phyloP scores from a whole-genome alignment of 2,113 vertebrate genomes.

The Rostratula benghalensis region DNA sequence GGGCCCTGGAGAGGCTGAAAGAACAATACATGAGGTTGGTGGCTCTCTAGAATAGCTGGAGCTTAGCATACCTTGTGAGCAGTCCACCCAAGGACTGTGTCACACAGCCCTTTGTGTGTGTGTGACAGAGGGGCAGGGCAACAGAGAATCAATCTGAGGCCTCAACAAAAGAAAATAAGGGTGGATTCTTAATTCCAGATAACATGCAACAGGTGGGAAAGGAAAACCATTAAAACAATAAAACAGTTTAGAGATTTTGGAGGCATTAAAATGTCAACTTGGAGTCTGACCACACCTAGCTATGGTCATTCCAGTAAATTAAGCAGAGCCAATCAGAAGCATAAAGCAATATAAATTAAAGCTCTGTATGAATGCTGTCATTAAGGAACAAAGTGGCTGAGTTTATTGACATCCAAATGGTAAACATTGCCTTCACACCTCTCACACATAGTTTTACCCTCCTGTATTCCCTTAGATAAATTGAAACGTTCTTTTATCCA shows the following conservation, averaged over 20 bases:
- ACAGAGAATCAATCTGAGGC: background rate
- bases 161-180: background rate
- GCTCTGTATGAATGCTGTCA: background rate
- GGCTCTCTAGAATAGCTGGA: background rate
- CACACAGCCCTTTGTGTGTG: background rate
- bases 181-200: background rate
- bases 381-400: background rate
- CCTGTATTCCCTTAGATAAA: background rate
- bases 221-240: background rate
- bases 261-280: background rate
- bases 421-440: background rate
- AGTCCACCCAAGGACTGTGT: background rate
- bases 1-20: background rate
- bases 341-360: background rate
- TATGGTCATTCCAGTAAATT: background rate
- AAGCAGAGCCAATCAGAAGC: background rate
- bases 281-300: background rate
- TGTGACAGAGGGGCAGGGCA: background rate
- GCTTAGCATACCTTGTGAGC: background rate
- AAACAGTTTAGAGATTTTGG: background rate
- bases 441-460: background rate
- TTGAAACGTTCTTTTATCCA: background rate
- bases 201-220: background rate
- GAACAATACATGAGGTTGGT: rapidly evolving
- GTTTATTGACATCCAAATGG: background rate